Conservation (phyloP, 1,140 invertebrate genomes). For the Trachymyrmex septentrionalis region DNA sequence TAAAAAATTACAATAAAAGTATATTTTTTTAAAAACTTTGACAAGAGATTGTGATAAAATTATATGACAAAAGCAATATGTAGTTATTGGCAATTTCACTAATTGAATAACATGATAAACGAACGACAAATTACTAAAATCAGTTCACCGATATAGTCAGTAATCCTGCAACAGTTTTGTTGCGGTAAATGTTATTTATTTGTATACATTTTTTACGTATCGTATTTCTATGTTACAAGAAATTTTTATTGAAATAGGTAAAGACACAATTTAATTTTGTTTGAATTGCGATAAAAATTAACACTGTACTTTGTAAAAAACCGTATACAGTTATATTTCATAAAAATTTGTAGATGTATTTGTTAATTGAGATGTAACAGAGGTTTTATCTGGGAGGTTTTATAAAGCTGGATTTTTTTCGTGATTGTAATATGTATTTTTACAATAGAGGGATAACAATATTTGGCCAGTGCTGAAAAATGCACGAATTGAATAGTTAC, state of each 20-base stretch:
- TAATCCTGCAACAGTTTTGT: neutral
- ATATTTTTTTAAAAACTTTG: too few relatives aligned
- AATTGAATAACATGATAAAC: neutral
- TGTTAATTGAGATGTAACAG: conserved; percentile 32
- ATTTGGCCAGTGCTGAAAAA: neutral
- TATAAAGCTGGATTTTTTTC: conserved; percentile 15
- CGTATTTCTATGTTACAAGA: neutral
- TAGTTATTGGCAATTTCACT: neutral
- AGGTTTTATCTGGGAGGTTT: neutral
- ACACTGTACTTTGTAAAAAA: neutral
- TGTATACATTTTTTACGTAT: neutral
- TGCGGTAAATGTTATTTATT: neutral
- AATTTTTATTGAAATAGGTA: neutral
- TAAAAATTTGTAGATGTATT: conserved; percentile 25
- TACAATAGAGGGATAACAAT: conserved; percentile 7
- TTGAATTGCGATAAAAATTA: neutral
- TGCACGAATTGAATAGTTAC: neutral
- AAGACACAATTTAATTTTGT: neutral
- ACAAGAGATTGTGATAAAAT: too few relatives aligned
- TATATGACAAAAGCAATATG: neutral
- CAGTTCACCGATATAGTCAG: neutral
- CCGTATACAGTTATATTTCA: neutral
- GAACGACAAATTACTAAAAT: neutral
- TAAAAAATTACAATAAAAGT: neutral
- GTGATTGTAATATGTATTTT: conserved; percentile 13